Evolutionary conservation across 2,888 invertebrate genomes (phyloP).

Genomic region (Xanthorhoe designata): DNA sequence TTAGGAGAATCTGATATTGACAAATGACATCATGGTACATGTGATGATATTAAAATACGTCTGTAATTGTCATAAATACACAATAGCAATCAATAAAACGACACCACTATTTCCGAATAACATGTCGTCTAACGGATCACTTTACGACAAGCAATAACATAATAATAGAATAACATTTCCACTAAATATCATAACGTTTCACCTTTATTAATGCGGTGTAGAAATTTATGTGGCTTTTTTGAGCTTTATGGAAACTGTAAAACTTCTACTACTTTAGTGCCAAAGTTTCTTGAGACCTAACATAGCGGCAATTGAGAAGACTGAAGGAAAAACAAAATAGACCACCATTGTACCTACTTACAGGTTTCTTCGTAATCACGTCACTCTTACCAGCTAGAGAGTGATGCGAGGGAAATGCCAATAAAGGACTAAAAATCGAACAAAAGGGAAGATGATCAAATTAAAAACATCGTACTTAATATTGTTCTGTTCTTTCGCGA

Average conservation of each 20-base stretch:
- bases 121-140: background rate
- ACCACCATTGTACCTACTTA: no score
- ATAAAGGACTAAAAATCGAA: no score
- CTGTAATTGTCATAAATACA: background rate
- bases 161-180: background rate
- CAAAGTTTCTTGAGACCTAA: background rate
- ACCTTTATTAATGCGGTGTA: background rate
- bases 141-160: background rate
- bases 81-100: background rate
- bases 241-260: background rate
- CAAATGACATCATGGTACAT: no score
- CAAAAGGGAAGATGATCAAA: no score
- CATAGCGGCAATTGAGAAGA: background rate
- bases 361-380: no score
- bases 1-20: conserved; percentile 6
- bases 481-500: no score
- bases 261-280: background rate
- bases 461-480: no score
- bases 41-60: no score
- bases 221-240: background rate
- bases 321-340: no score
- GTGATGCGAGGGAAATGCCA: no score
- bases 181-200: background rate
- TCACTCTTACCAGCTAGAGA: no score
- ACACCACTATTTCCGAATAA: background rate